Percentiles rank a stretch among this genome's conserved stretches.
Evolutionary conservation across 2,113 vertebrate genomes (phyloP).

Genomic region (Irena cyanogastra): DNA sequence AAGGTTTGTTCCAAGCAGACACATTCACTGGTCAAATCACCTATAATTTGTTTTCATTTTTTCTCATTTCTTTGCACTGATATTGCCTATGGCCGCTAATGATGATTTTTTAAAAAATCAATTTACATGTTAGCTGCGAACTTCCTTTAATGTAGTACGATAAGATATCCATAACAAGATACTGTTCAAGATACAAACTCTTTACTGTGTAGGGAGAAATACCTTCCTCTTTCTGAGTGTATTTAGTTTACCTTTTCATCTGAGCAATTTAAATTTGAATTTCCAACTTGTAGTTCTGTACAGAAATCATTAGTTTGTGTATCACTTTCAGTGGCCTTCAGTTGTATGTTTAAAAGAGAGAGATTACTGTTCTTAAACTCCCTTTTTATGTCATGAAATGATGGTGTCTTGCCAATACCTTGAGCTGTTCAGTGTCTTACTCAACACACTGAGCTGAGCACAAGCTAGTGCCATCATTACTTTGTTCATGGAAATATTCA

Average conservation of each 20-base stretch:
- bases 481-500: background rate
- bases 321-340: too few relatives aligned
- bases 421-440: background rate
- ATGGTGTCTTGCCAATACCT: background rate
- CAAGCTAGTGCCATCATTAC: background rate
- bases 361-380: background rate
- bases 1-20: background rate
- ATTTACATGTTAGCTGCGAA: background rate
- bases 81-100: background rate
- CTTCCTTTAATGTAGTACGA: background rate
- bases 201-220: background rate
- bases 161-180: background rate
- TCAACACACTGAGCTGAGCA: background rate
- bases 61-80: background rate
- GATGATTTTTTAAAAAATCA: background rate
- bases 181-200: fast-evolving
- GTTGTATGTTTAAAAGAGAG: too few relatives aligned
- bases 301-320: background rate
- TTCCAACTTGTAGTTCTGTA: background rate
- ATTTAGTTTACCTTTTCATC: background rate
- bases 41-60: background rate
- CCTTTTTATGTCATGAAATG: background rate
- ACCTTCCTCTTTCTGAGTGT: background rate
- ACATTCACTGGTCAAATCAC: background rate
- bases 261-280: background rate